Evolutionary conservation across 1,140 invertebrate species (phyloP), one percentile per base, ranked within the genome.

Genomic region (Tetragnatha versicolor): DNA sequence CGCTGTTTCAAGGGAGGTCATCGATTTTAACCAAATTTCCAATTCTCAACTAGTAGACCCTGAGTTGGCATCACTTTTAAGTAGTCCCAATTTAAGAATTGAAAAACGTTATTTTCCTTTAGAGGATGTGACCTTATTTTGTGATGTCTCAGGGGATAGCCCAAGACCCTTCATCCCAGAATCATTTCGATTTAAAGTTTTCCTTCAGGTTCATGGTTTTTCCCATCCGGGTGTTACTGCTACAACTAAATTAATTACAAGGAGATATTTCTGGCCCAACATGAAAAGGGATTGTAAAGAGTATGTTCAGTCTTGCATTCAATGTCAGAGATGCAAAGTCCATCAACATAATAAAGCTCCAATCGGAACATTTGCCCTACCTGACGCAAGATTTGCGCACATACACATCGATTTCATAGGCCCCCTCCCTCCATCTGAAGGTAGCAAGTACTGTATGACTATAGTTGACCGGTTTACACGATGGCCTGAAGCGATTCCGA

Each of bases 391-490:
- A 14, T 51, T 51, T n/a, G 9, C 49, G 25, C 20, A 51, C 65
- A 81, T 89, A 0, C 85, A 89, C 80, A 79, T 89, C 0, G 88
- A 89, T 81, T 82, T 89, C 2, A 82, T 89, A 12, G 86, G 87
- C 0, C 87, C 85, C 0, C 61, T 89, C 1, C 85, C 86, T 20
- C 65, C 65, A 6, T 82, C 82, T 0, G 33, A 84, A 9, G 85
- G 83, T 20, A 83, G 77, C 55, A 58, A 27, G 12, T 88, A 88
- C 72, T 79, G 81, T 12, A 79, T 89, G 1, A 88, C 87, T 0
- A 83, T 84, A 10, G 85, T 87, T 5, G 86, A 88, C 68, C 78
- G 86, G 5, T 88, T 84, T 77, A 85, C 86, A 0, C 69, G 85
- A 22, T 88, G 82, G 84, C 85, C 84, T 0, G 87, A 88, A 81